Evolutionary conservation across 2,888 invertebrate species (phyloP).

Genomic region (Sarcophaga variegata): DNA sequence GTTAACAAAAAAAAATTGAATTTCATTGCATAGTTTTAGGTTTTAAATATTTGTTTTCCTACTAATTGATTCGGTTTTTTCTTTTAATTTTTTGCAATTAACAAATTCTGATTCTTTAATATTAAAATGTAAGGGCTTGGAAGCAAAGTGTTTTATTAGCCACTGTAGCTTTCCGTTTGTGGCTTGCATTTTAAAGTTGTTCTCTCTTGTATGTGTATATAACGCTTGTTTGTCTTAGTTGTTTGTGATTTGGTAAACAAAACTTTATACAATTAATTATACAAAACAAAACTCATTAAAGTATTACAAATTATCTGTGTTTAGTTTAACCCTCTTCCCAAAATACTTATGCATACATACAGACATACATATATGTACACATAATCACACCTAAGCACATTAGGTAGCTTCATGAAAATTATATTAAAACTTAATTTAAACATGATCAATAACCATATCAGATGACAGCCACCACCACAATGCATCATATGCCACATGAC

Average conservation of each 20-base stretch:
- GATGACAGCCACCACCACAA: constrained; percentile 51
- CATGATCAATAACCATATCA: constrained; percentile 63
- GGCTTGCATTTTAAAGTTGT: too few species aligned
- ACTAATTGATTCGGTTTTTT: too few species aligned
- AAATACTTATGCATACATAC: background rate
- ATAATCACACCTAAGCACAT: constrained; percentile 11
- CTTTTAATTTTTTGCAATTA: too few species aligned
- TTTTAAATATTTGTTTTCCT: background rate
- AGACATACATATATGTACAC: background rate
- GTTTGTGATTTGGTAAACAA: constrained; percentile 47
- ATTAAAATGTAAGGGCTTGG: background rate
- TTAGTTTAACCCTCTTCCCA: background rate
- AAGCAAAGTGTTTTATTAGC: background rate
- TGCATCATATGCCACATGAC: constrained; percentile 16
- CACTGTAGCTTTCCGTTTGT: too few species aligned
- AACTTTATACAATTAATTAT: constrained; percentile 53
- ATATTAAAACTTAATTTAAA: constrained; percentile 61
- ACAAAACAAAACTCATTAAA: constrained; percentile 54
- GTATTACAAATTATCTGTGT: constrained; percentile 36
- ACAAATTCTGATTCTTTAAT: too few species aligned
- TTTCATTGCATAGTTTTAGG: background rate
- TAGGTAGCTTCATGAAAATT: constrained; percentile 43
- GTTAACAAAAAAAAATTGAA: too few species aligned
- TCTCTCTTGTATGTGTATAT: too few species aligned
- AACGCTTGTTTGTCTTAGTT: background rate